These are phyloP conservation scores for Cavia aperea DNA, from an alignment of 2,113 vertebrate genomes.

Conservation along the genomic window DNA sequence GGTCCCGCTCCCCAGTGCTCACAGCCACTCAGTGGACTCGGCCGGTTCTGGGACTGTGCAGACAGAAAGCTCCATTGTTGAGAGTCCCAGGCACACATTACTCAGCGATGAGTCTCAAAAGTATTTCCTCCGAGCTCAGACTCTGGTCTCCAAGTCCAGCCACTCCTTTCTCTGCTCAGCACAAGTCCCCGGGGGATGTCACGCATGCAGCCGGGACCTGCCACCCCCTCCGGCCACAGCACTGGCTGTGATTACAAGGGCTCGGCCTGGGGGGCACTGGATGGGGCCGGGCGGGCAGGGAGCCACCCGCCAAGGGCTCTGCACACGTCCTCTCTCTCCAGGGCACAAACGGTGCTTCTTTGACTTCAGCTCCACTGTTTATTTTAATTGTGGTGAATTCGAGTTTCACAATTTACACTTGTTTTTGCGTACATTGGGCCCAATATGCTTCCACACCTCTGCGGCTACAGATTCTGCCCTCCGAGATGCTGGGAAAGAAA, in stretches of 20 bases:
- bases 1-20: neutral
- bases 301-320: fast-evolving
- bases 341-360: neutral
- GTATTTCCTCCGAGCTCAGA: neutral
- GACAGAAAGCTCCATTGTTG: neutral
- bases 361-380: neutral
- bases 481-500: neutral
- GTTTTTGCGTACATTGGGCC: neutral
- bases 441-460: neutral
- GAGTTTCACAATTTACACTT: neutral
- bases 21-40: neutral
- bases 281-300: too few species aligned
- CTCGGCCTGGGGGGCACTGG: fast-evolving
- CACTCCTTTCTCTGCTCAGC: neutral
- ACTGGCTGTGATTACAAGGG: neutral
- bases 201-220: fast-evolving
- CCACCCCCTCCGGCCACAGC: neutral
- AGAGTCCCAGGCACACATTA: neutral
- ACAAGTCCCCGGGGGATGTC: neutral
- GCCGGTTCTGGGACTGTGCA: neutral
- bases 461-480: neutral
- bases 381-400: neutral
- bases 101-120: neutral
- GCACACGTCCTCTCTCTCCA: neutral
- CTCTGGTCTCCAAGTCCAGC: neutral